Conservation (phyloP, 1,140 invertebrate species). For the Achatina immaculata region DNA sequence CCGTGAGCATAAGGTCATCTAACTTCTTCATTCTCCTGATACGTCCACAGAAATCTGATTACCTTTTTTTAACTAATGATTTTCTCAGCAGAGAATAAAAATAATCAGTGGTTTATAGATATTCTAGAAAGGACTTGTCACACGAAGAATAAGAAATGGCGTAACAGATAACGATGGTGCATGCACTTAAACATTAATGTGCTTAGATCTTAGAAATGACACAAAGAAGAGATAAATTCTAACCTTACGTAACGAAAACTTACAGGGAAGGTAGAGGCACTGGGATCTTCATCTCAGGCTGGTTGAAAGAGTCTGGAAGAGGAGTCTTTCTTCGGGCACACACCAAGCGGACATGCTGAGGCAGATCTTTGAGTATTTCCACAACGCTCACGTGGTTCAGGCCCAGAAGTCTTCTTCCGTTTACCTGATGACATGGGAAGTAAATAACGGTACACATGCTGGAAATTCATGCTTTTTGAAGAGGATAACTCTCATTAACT, state of each 20-base stretch:
- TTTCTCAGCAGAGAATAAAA: too few relatives aligned
- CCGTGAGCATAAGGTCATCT: too few relatives aligned
- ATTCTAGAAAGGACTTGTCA: too few relatives aligned
- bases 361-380: constrained; percentile 93
- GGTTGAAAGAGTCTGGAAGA: constrained; percentile 55
- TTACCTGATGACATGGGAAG: constrained; percentile 80
- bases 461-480: too few relatives aligned
- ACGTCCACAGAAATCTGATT: too few relatives aligned
- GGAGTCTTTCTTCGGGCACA: constrained; percentile 78
- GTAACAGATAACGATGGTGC: too few relatives aligned
- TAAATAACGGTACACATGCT: too few relatives aligned
- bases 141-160: neutral
- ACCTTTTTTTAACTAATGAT: too few relatives aligned
- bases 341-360: constrained; percentile 92
- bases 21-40: too few relatives aligned
- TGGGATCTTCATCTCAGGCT: constrained; percentile 44
- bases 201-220: neutral
- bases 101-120: too few relatives aligned
- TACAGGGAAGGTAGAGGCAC: constrained; percentile 11
- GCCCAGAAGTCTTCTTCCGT: constrained; percentile 92
- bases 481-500: neutral
- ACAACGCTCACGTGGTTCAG: constrained; percentile 97
- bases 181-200: too few relatives aligned
- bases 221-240: neutral
- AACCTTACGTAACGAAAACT: neutral